Evolutionary conservation across 2,888 invertebrate species (phyloP), one percentile per base, ranked within the genome.

Genomic region (Odontothrips loti): DNA sequence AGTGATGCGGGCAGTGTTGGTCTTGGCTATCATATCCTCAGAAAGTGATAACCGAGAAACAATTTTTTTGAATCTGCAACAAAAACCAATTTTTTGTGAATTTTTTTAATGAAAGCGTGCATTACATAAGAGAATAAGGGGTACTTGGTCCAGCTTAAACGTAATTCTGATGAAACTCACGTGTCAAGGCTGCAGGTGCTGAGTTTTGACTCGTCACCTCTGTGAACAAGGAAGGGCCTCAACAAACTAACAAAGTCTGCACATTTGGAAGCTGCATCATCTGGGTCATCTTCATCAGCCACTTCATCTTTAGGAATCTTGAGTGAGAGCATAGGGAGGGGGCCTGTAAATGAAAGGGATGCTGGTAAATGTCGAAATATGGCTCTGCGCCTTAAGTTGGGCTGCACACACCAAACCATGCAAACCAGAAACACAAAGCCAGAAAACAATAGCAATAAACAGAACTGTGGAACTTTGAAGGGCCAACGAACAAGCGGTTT

Each of bases 1-100:
- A 82, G 87, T 87, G 27, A 87, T 86, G 48, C 88, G 84, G n/a
- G 84, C 82, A 9, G 85, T 85, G 0, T 86, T 85, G 15, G 87
- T 86, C 85, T 87, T 88, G 0, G 85, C 85, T 63, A 80, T 81
- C 29, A 79, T 80, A 8, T 80, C 47, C 51, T 82, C 51, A 27
- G 23, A 27, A 10, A 75, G 12, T 27, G 68, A 8, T 75, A 75
- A 27, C 23, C 68, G 23, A 12, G 68, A 75, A 23, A 75, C 68
- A 11, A 75, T 11, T 27, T 75, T 75, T 75, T 75, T 75, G 9
- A 75, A 75, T 12, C 68, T 75, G 58, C 58, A 15, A 58, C 58
- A 58, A 58, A 58, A 58, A 51, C 20, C n/a, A n/a, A n/a, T n/a
- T n/a, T n/a, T n/a, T n/a, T n/a, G n/a, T n/a, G n/a, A 43, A 43